Conservation (phyloP, 2,113 vertebrate genomes). For the Eonycteris spelaea region DNA sequence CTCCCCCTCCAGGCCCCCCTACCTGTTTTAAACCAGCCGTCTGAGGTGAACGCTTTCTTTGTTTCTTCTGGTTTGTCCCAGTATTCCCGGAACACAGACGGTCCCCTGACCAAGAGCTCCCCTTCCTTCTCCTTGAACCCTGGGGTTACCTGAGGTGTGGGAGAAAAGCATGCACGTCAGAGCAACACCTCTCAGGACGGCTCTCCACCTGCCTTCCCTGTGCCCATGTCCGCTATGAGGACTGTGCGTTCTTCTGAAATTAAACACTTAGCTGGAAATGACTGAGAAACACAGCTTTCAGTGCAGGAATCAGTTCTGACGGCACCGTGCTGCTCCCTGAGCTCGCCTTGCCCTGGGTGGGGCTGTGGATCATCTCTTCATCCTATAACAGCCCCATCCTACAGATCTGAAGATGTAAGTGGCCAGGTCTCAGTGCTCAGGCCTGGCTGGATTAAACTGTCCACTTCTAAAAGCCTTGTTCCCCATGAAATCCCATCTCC, state of each 20-base stretch:
- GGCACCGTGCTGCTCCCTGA: neutral
- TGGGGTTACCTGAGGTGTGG: conserved; percentile 83
- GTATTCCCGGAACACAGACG: conserved; percentile 92
- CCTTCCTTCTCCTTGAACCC: conserved; percentile 91
- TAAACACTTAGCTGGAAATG: neutral
- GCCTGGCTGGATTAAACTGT: too few relatives aligned
- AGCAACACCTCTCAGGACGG: neutral
- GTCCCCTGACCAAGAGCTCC: conserved; percentile 91
- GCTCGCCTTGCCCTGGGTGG: neutral
- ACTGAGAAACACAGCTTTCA: neutral
- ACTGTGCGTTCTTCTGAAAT: neutral
- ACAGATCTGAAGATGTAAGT: neutral
- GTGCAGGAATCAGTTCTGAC: rapidly evolving
- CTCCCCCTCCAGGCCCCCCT: neutral
- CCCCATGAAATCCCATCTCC: neutral
- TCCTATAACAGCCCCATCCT: neutral
- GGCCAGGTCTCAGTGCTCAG: neutral
- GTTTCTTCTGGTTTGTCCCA: conserved; percentile 93
- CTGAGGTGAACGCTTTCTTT: conserved; percentile 84
- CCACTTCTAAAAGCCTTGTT: neutral
- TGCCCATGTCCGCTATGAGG: rapidly evolving
- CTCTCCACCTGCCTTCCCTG: neutral
- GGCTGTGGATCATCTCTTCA: neutral
- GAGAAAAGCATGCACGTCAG: neutral
- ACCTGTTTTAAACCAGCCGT: conserved; percentile 98